Base-by-base conservation (phyloP, 2,888 invertebrate genomes). In the Cephonodes hylas region DNA sequence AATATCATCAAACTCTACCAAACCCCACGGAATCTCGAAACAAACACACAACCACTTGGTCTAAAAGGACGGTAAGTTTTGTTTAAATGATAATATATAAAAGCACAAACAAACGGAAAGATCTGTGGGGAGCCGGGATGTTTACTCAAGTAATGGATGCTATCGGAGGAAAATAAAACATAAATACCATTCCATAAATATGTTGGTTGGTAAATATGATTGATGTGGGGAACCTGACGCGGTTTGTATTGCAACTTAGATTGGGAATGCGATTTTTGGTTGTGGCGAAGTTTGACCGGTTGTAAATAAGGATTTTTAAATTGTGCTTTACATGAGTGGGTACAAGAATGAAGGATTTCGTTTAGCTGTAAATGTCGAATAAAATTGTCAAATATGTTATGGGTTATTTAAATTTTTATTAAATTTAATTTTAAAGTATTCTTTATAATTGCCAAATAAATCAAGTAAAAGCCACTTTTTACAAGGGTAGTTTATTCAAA, bases 111-210 rank as follows among this genome's bases (percentile, higher is more conserved):
- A 38, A 38, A n/a, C 38, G 38, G 38, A 38, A 34, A 38, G 38
- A 38, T 38, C 38, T 5, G 38, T 3, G 15, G 4, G 18, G 3
- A 3, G 18, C 13, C 10, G 20, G 48, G 48, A 10, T 53, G 53
- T 53, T 53, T 53, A 53, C 53, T 31, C 27, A 31, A 53, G 53
- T 53, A 53, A 53, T 53, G 53, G 53, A 53, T 53, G 45, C 45
- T 45, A 46, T 25, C 23, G 31, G 18, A 53, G 4, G 48, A 53
- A 53, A 53, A 53, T 27, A 48, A 38, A 38, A n/a, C 10, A 53
- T 31, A 53, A 6, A 27, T 4, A 8, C 13, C 15, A 27, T 27
- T 31, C 13, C 53, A 53, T 53, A 53, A 53, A 53, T 18, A 53
- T 31, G 15, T 48, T 22, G 45, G 20, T 46, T 53, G 53, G 53